Base-by-base conservation (phyloP, 1,140 invertebrate species). In the Thaumetopoea pityocampa region DNA sequence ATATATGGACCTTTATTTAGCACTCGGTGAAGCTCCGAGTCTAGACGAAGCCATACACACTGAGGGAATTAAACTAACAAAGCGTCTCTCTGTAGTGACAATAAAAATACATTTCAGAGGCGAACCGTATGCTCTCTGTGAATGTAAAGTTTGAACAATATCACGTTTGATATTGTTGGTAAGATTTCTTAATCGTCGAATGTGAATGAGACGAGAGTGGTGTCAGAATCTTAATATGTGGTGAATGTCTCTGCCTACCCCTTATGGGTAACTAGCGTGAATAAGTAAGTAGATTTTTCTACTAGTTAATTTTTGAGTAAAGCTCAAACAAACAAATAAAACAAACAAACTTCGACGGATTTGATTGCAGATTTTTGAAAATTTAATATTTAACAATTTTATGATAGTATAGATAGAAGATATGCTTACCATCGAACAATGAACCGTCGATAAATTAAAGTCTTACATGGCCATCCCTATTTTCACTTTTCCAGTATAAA, bases 401-500 rank as follows among this genome's bases (percentile, higher is more conserved):
- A 50, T 49, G 53, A 54, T 47, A n/a, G n/a, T n/a, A n/a, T n/a
- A n/a, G n/a, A 51, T 60, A 56, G 44, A 49, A 32, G 49, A 59
- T 62, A 34, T 54, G 65, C 66, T 64, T 60, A 68, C 62, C 55
- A 51, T 53, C 49, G 36, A 19, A 38, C 36, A 37, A 40, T 35
- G 30, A 45, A 40, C 56, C 64, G 66, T 67, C 61, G 52, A 60
- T 48, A 67, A 74, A 71, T 74, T 68, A 70, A 56, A 65, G 46
- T 57, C 48, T 48, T 52, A 56, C 52, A 64, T 50, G 63, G 50
- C 53, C 51, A 49, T 63, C 35, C 61, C 66, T 76, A 72, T 76
- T 72, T 72, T 70, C 68, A 76, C 68, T 76, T 72, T 64, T 37
- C 55, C 42, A 60, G 44, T 58, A 59, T 53, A 61, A 63, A 62